Evolutionary conservation across 2,113 vertebrate species (phyloP).

Genomic region (Brachyistius frenatus): DNA sequence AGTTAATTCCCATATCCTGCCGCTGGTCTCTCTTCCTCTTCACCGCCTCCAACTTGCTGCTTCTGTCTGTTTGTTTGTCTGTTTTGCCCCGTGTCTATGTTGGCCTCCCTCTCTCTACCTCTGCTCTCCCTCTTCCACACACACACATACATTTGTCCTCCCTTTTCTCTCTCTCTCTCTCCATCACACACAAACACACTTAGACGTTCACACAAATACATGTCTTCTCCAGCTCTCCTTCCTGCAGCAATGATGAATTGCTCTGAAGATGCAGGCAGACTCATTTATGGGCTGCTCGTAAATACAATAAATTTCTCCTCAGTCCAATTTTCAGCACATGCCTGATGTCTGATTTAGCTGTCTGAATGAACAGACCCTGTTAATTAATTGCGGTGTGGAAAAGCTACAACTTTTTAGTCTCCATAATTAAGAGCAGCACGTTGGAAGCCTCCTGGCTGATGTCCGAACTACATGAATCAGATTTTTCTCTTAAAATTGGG

Average conservation of each 20-base stretch:
- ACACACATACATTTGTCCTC: constrained; percentile 22
- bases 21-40: constrained; percentile 20
- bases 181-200: constrained; percentile 33
- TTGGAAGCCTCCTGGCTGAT: constrained; percentile 4
- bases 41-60: constrained; percentile 32
- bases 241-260: constrained; percentile 31
- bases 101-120: constrained; percentile 18
- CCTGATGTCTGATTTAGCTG: constrained; percentile 36
- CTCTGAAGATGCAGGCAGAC: constrained; percentile 41
- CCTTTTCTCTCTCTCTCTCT: constrained; percentile 24
- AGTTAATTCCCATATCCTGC: constrained; percentile 60
- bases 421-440: constrained; percentile 32
- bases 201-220: not conserved
- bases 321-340: constrained; percentile 13
- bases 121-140: constrained; percentile 5
- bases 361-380: constrained; percentile 30
- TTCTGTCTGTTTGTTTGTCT: constrained; percentile 60
- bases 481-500: not conserved
- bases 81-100: constrained; percentile 58
- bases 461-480: constrained; percentile 24
- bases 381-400: constrained; percentile 32
- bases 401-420: constrained; percentile 21
- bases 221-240: constrained; percentile 27
- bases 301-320: constrained; percentile 59
- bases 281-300: constrained; percentile 56